Evolutionary conservation across 2,797 vertebrate genomes (phyloP), one percentile per base, ranked within the genome.

Genomic region (Cyprinodon diabolis): DNA sequence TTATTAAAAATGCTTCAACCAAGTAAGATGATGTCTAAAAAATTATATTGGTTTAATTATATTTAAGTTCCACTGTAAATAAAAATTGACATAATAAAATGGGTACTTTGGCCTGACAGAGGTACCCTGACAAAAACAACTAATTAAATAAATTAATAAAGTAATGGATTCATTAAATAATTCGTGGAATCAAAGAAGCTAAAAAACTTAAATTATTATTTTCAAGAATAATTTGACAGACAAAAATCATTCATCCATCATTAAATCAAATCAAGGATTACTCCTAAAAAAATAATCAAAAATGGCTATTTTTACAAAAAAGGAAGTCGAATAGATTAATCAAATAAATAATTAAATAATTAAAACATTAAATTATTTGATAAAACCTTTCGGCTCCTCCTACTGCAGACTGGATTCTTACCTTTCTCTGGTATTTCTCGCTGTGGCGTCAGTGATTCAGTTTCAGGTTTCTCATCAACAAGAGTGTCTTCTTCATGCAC

Each of bases 401-500:
- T 12, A 19, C 35, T 9, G 14, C 15, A n/a, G 19, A 68, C 30
- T 1, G 6, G 45, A 8, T 1, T 71, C 80, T 81, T 83, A 94
- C 93, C 91, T 90, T 86, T 92, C 37, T 80, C 84, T 2, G 90
- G 85, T 75, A 82, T 88, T 45, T 76, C 88, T n/a, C 84, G 56
- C 0, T 48, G 77, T 0, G 4, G 8, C 1, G 76, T 17, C 11
- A 69, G 71, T 0, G 68, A 82, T 69, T 90, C 86, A 40, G 45
- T 71, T 12, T 65, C 66, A 60, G 72, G 47, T 71, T 74, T 91
- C 48, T 85, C 75, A 2, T 85, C 71, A 2, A 74, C 85, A 51
- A 68, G 37, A 54, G 21, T 72, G 3, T 54, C 35, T 48, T 91
- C 88, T 25, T 81, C 77, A 30, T 83, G 82, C 52, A 89, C 84